phyloP scores from a whole-genome alignment of 2,888 invertebrate genomes.

The Patella depressa region DNA sequence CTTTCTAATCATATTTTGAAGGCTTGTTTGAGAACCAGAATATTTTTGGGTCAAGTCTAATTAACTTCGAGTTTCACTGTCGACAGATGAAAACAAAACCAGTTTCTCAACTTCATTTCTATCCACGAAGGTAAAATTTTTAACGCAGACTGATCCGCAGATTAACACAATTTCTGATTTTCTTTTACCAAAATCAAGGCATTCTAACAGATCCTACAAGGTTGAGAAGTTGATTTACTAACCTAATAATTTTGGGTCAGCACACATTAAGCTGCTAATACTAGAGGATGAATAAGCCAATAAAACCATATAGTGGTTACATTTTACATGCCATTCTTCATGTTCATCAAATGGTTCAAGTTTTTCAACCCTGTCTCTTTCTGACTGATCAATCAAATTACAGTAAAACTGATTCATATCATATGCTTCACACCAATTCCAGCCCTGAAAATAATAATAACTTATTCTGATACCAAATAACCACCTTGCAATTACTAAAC shows the following conservation, averaged over 20 bases:
- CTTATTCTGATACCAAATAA: too few species aligned
- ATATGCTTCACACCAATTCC: slow-evolving; percentile 56
- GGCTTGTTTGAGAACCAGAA: too few species aligned
- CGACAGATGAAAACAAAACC: too few species aligned
- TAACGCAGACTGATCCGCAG: too few species aligned
- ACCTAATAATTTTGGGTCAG: not conserved
- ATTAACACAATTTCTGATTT: too few species aligned
- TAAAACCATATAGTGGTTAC: slow-evolving; percentile 72
- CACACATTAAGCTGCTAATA: not conserved
- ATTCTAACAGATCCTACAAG: slow-evolving; percentile 28
- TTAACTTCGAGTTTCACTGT: too few species aligned
- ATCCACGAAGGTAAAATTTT: too few species aligned
- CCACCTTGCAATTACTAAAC: too few species aligned
- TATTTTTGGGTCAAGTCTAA: too few species aligned
- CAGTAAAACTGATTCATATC: slow-evolving; percentile 71
- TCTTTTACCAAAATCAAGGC: too few species aligned
- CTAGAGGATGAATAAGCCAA: slow-evolving; percentile 53
- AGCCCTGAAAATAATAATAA: slow-evolving; percentile 61
- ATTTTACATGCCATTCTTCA: slow-evolving; percentile 74
- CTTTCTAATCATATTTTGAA: too few species aligned
- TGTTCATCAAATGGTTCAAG: slow-evolving; percentile 74
- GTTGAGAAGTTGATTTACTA: slow-evolving; percentile 55
- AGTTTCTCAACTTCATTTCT: too few species aligned
- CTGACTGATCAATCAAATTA: slow-evolving; percentile 55
- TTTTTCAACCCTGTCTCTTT: slow-evolving; percentile 63